A percentile compares a stretch with the other conserved stretches of the same genome.
phyloP scores from a whole-genome alignment of 2,888 invertebrate genomes.

The Pelosia muscerda region DNA sequence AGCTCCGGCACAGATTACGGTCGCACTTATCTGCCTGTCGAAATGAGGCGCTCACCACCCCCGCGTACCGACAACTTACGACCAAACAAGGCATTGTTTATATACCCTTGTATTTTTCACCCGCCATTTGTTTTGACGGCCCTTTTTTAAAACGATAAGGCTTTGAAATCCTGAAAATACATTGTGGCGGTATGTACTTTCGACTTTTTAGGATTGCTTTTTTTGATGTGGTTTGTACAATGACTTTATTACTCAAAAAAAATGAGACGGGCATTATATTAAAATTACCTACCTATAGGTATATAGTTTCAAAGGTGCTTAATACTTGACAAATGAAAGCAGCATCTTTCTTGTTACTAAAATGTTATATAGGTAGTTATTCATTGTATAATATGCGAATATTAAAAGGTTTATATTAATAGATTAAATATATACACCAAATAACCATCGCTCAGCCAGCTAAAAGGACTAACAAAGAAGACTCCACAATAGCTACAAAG shows the following conservation, averaged over 20 bases:
- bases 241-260: neutral
- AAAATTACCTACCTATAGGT: too few relatives aligned
- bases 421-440: conserved; percentile 55
- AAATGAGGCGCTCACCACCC: conserved; percentile 76
- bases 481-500: conserved; percentile 58
- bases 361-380: neutral
- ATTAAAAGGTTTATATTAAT: conserved; percentile 3
- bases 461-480: conserved; percentile 65
- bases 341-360: neutral
- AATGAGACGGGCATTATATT: neutral
- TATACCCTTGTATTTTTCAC: conserved; percentile 81
- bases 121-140: conserved; percentile 81
- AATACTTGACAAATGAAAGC: neutral
- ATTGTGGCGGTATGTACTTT: conserved; percentile 59
- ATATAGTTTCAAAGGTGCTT: neutral
- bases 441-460: conserved; percentile 64
- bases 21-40: conserved; percentile 83
- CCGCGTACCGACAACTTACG: conserved; percentile 66
- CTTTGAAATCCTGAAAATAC: conserved; percentile 67
- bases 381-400: neutral
- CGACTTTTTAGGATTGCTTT: conserved; percentile 64
- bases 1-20: conserved; percentile 84
- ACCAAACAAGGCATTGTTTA: conserved; percentile 84
- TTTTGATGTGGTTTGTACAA: conserved; percentile 26
- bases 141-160: conserved; percentile 73